Percentiles rank a stretch among this genome's conserved stretches.
Conservation (phyloP, 2,113 vertebrate species). For the Rhizomys pruinosus region DNA sequence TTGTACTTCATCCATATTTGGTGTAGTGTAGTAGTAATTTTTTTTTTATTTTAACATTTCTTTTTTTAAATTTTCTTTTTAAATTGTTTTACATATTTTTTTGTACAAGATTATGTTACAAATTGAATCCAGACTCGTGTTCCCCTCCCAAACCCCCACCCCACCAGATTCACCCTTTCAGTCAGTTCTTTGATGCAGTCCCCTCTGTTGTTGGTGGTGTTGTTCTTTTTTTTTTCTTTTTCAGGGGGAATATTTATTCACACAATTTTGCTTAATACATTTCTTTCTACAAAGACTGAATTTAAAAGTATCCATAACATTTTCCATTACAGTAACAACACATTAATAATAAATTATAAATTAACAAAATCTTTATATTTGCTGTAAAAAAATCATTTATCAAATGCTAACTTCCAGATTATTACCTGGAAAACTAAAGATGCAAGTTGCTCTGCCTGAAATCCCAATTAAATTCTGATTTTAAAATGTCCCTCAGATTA, state of each 20-base stretch:
- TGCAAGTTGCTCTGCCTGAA: slow-evolving; percentile 82
- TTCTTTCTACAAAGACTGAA: slow-evolving; percentile 74
- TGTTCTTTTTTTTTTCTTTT: too few species aligned
- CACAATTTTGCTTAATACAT: slow-evolving; percentile 77
- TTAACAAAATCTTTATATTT: slow-evolving; percentile 83
- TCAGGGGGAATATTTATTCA: slow-evolving; percentile 81
- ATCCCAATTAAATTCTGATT: slow-evolving; percentile 78
- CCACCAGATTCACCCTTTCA: too few species aligned
- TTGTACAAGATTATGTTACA: too few species aligned
- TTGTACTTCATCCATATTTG: too few species aligned
- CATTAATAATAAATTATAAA: slow-evolving; percentile 87
- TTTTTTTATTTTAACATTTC: too few species aligned
- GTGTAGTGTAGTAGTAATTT: too few species aligned
- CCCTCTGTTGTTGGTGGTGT: too few species aligned
- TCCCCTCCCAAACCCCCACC: too few species aligned
- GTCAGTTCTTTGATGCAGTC: too few species aligned
- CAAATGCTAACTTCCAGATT: slow-evolving; percentile 80
- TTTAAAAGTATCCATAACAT: slow-evolving; percentile 78
- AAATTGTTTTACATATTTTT: too few species aligned
- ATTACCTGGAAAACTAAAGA: slow-evolving; percentile 81
- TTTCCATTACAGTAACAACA: slow-evolving; percentile 81
- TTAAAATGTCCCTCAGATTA: slow-evolving; percentile 78
- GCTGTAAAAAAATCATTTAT: slow-evolving; percentile 76
- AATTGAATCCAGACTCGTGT: too few species aligned
- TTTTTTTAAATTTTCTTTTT: too few species aligned